These are phyloP conservation scores for Zaprionus bogoriensis DNA, from an alignment of 2,888 invertebrate genomes.

Conservation along the genomic window DNA sequence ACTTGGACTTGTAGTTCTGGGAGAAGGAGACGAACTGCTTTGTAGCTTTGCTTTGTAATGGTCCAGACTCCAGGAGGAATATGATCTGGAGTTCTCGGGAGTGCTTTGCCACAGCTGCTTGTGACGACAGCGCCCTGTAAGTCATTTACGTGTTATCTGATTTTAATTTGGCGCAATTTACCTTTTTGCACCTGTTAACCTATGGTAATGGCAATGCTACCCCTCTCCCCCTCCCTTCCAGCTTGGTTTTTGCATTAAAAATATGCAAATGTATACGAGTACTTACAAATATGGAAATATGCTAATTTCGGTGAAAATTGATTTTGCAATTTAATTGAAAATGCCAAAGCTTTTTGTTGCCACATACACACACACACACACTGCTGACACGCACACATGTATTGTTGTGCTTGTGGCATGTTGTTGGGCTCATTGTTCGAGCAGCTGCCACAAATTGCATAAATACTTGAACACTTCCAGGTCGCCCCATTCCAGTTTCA, in stretches of 20 bases:
- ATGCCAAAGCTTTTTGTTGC: conserved; percentile 43
- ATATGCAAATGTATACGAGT: conserved; percentile 67
- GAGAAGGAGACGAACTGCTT: conserved; percentile 6
- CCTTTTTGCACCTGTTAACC: conserved; percentile 75
- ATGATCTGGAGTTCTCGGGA: conserved; percentile 17
- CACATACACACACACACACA: neutral
- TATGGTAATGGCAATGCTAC: neutral
- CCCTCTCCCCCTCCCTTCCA: neutral
- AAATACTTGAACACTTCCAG: conserved; percentile 46
- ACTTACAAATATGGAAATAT: conserved; percentile 59
- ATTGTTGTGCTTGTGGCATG: conserved; percentile 26
- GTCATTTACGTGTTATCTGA: conserved; percentile 75
- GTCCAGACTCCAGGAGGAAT: conserved; percentile 9
- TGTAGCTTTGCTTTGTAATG: conserved; percentile 24
- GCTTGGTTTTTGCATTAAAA: conserved; percentile 33
- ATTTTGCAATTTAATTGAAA: conserved; percentile 77
- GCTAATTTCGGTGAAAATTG: conserved; percentile 73
- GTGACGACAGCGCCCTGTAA: conserved; percentile 43
- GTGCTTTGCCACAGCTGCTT: conserved; percentile 40
- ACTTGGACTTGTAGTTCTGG: conserved; percentile 24
- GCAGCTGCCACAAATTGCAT: conserved; percentile 78
- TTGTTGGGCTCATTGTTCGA: conserved; percentile 58
- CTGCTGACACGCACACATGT: conserved; percentile 19
- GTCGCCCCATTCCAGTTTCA: too few species aligned
- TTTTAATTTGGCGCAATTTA: conserved; percentile 76